Evolutionary conservation across 2,888 invertebrate genomes (phyloP), one percentile per base, ranked within the genome.

Genomic region (Meteorus colon): DNA sequence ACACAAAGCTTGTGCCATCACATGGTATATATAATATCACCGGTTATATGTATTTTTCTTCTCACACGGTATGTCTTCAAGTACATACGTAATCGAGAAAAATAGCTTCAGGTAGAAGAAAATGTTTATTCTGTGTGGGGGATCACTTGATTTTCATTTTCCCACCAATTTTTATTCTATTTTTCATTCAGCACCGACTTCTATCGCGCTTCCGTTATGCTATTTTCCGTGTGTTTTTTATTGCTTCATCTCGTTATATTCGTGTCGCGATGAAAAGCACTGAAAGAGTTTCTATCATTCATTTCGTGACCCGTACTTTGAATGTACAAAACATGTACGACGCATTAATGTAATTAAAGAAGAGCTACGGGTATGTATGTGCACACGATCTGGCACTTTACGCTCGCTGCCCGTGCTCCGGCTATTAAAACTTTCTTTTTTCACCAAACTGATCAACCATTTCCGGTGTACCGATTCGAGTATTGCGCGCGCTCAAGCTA

Each of bases 401-500:
- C 80, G 81, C 81, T 79, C 79, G 79, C 82, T 82, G 78, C 79
- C 82, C 83, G 81, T 82, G 81, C 81, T 78, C 75, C 75, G 78
- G 79, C 81, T 82, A 83, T 84, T 84, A 84, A 84, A 82, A 82
- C 73, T 83, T 84, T 80, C 82, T 79, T 81, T 82, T 74, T 75
- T 81, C 81, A 77, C 77, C 77, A 75, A 55, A 78, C 77, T 65
- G 75, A 71, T 75, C 75, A 75, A 66, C 59, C 71, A 34, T 65
- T 51, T 70, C 34, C 73, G 16, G 14, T 31, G 60, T 29, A 24
- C 19, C 59, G 60, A 71, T 71, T 71, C 24, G 71, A 27, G 8
- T n/a, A 29, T 24, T 14, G 31, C 31, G 8, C 19, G 19, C n/a
- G n/a, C 19, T 4, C 45, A 48, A n/a, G 2, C 6, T n/a, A 24